A percentile compares a stretch with the other conserved stretches of the same genome.
Evolutionary conservation across 2,113 vertebrate species (phyloP).

Genomic region (Eubucco bourcierii): DNA sequence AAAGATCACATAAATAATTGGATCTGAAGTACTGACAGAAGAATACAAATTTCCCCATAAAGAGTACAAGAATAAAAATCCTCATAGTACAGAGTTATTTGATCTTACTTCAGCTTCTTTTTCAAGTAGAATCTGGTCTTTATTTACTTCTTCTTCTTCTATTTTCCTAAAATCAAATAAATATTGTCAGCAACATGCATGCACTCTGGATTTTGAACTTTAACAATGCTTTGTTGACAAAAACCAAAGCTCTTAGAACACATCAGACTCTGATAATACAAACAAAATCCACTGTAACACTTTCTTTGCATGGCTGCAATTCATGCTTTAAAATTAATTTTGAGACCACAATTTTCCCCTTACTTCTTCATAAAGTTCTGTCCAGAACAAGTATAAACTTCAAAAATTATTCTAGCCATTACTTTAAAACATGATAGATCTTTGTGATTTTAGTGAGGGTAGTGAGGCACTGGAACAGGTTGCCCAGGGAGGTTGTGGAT

Average conservation of each 20-base stretch:
- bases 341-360: background rate
- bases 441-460: too few relatives aligned
- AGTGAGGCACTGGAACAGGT: too few relatives aligned
- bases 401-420: background rate
- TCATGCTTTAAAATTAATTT: background rate
- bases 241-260: background rate
- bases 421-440: background rate
- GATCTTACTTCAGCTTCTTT: slow-evolving; percentile 95
- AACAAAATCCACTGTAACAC: background rate
- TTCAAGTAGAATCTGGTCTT: slow-evolving; percentile 95
- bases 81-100: background rate
- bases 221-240: background rate
- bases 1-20: background rate
- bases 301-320: background rate
- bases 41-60: background rate
- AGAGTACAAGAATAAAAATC: background rate
- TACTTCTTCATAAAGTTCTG: background rate
- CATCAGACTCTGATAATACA: background rate
- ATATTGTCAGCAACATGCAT: background rate
- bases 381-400: background rate
- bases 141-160: slow-evolving; percentile 94
- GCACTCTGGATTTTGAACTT: background rate
- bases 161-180: slow-evolving; percentile 80
- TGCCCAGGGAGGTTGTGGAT: too few relatives aligned
- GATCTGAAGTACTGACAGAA: background rate